Evolutionary conservation across 1,140 invertebrate species (phyloP).

Genomic region (Brachionus angularis): DNA sequence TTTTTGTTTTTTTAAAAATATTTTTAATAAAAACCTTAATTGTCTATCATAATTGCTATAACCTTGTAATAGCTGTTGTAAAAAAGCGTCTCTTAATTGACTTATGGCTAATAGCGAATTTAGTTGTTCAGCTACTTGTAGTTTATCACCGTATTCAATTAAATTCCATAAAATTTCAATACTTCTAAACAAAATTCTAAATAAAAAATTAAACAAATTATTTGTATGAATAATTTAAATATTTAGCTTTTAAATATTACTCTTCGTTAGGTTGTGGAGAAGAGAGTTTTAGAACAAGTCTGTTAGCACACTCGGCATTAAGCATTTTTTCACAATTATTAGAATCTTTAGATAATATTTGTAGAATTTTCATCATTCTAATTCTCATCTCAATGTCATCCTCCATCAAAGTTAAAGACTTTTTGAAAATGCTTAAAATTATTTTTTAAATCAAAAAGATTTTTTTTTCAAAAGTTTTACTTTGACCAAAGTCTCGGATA

Average conservation of each 20-base stretch:
- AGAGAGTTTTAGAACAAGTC: slow-evolving; percentile 51
- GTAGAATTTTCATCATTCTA: slow-evolving; percentile 52
- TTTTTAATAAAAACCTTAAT: slow-evolving; percentile 46
- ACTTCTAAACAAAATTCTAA: slow-evolving; percentile 52
- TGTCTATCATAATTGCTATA: slow-evolving; percentile 57
- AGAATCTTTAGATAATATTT: slow-evolving; percentile 53
- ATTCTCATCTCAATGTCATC: slow-evolving; percentile 51
- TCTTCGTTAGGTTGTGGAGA: slow-evolving; percentile 53
- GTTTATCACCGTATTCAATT: slow-evolving; percentile 52
- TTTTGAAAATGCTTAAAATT: slow-evolving; percentile 46
- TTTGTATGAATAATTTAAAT: neutral
- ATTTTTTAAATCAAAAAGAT: neutral
- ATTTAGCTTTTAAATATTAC: too few relatives aligned
- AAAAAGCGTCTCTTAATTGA: slow-evolving; percentile 56
- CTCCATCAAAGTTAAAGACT: slow-evolving; percentile 56
- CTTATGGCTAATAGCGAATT: slow-evolving; percentile 53
- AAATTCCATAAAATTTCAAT: slow-evolving; percentile 58
- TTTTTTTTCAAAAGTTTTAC: too few relatives aligned
- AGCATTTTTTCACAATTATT: slow-evolving; percentile 56
- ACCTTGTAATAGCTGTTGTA: slow-evolving; percentile 54
- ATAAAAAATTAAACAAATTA: neutral
- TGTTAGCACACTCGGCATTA: slow-evolving; percentile 50
- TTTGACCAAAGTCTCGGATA: slow-evolving; percentile 57
- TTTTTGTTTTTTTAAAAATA: too few relatives aligned
- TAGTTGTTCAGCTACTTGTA: slow-evolving; percentile 50